These are phyloP conservation scores for Caenorhabditis sp. DNA, from an alignment of 2,888 invertebrate species.

Conservation along the genomic window DNA sequence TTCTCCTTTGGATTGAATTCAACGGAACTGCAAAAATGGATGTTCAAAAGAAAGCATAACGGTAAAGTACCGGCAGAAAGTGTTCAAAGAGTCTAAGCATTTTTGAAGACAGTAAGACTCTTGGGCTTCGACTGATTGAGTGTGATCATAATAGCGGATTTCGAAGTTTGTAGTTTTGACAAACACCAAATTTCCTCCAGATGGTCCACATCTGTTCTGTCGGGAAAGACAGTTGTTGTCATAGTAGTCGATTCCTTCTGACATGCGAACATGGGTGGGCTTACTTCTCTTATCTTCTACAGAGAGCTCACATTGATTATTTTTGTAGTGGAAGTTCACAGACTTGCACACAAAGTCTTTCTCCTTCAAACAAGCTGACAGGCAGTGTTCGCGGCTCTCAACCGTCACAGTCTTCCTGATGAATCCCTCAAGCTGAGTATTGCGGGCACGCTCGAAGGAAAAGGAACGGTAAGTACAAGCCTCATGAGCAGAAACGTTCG, in stretches of 20 bases:
- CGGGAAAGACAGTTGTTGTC: conserved; percentile 86
- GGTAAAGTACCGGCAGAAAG: conserved; percentile 79
- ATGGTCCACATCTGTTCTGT: conserved; percentile 83
- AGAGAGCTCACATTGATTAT: conserved; percentile 84
- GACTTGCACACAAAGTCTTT: conserved; percentile 85
- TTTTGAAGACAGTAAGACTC: conserved; percentile 83
- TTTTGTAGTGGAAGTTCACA: conserved; percentile 85
- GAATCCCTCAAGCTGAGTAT: conserved; percentile 85
- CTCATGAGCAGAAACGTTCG: conserved; percentile 82
- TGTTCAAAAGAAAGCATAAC: neutral
- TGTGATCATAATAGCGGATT: conserved; percentile 83
- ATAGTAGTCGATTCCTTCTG: conserved; percentile 85
- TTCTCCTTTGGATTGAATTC: conserved; percentile 82
- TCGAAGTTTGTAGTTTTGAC: conserved; percentile 83
- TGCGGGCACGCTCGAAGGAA: conserved; percentile 85
- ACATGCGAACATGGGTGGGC: conserved; percentile 85
- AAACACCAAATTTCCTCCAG: conserved; percentile 83
- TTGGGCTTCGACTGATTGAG: conserved; percentile 82
- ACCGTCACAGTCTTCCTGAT: conserved; percentile 84
- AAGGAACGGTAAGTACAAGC: conserved; percentile 83
- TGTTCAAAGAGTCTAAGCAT: conserved; percentile 83
- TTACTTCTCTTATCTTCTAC: conserved; percentile 85
- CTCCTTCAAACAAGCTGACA: conserved; percentile 85
- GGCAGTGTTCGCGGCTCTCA: conserved; percentile 84
- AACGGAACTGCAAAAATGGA: conserved; percentile 73